Evolutionary conservation across 2,113 vertebrate genomes (phyloP).

Genomic region (Sinosuthora webbiana): DNA sequence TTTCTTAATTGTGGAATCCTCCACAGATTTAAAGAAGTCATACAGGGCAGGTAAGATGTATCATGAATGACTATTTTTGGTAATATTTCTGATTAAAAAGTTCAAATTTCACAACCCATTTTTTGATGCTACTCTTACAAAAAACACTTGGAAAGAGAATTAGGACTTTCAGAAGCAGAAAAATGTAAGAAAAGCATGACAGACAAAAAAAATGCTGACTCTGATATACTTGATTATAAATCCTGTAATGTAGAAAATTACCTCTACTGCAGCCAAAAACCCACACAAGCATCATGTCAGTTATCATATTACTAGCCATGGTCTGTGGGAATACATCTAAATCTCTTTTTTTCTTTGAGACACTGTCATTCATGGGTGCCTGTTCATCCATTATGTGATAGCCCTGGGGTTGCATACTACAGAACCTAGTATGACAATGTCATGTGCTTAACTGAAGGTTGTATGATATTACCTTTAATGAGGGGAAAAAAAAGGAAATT

Average conservation of each 20-base stretch:
- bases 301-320: constrained; percentile 34
- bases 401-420: constrained; percentile 27
- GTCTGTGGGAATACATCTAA: constrained; percentile 39
- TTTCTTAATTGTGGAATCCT: not conserved
- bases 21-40: not conserved
- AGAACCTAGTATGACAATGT: constrained; percentile 37
- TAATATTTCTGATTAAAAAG: not conserved
- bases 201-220: constrained; percentile 17
- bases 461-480: constrained; percentile 44
- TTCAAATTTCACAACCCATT: not conserved
- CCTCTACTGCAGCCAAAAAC: not conserved
- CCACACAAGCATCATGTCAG: not conserved
- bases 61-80: not conserved
- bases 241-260: constrained; percentile 21
- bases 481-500: constrained; percentile 37
- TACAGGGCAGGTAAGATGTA: not conserved
- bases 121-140: not conserved
- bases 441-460: constrained; percentile 49
- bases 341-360: constrained; percentile 44
- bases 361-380: constrained; percentile 34
- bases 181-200: not conserved
- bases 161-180: constrained; percentile 11
- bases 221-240: constrained; percentile 61
- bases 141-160: not conserved
- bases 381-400: constrained; percentile 62